Evolutionary conservation across 2,797 vertebrate genomes (phyloP), one percentile per base, ranked within the genome.

Genomic region (Lophius americanus): DNA sequence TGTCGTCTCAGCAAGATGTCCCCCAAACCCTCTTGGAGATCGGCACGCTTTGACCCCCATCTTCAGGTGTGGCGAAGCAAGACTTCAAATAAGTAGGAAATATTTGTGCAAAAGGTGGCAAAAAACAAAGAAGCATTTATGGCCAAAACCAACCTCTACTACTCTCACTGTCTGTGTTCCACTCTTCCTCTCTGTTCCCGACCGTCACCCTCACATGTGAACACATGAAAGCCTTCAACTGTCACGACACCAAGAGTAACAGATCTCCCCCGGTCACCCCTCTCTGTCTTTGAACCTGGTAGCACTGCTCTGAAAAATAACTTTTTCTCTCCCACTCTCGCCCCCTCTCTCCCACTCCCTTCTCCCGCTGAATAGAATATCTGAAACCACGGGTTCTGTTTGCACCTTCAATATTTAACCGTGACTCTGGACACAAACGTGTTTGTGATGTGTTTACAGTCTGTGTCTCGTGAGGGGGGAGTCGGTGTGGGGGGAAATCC

Each of bases 371-470:
- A 47, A 68, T 9, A 11, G 7, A 32, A 44, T 44, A 46, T n/a
- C 59, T 73, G 57, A 88, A 90, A 68, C 55, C 41, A 61, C 10
- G 57, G 51, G 76, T 70, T 64, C 64, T 79, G 61, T 83, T 79
- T 85, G 14, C 32, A 66, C 73, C 42, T 49, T 42, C 76, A 74
- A 81, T 33, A 9, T 42, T 6, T 59, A 41, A 23, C 14, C 75
- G 59, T 61, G 35, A 47, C 63, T 38, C 68, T 38, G 39, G 62
- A 58, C 47, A 32, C 35, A 2, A 73, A 75, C 69, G 74, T 43
- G 72, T 58, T 65, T 41, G 33, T 65, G 48, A 64, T 73, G 1
- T 46, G 36, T 35, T 65, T 51, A 51, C 12, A 39, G n/a, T 47
- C 38, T 53, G 12, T 36, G 35, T 60, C 3, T 69, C 42, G 62